Base-by-base conservation (phyloP, 92 coral and sea anemone genomes). In the Epizoanthus rinbou region DNA sequence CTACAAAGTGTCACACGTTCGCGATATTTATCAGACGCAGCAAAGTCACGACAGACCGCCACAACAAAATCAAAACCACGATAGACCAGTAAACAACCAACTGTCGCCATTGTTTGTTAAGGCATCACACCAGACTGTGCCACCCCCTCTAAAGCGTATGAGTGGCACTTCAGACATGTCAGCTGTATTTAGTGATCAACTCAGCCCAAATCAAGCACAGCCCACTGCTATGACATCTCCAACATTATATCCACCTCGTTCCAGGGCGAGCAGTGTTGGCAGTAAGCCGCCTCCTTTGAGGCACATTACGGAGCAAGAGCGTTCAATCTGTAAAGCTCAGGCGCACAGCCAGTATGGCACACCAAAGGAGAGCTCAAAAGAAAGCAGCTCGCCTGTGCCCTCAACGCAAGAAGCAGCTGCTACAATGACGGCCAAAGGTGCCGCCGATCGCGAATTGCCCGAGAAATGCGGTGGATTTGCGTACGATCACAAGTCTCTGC, bases 381-480 rank as follows among this genome's bases (percentile, higher is more conserved):
- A 76, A 58, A 39, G 5, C 31, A 39, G 22, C 6, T n/a, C 21
- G 15, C 56, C 81, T 31, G 69, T 9, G 14, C 50, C 73, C 14
- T 19, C 45, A 31, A 31, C 39, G 19, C n/a, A 8, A 3, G 73
- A 67, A 31, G 73, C 43, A 67, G 22, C 73, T 31, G 15, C 33
- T 21, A 69, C 23, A 43, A 17, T 63, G 17, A 43, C 70, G 15
- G 45, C 33, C 52, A 78, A 78, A 39, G 82, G 53, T 43, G 41
- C 43, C 1, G 59, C 4, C 18, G 82, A 78, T 10, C 82, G 66
- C 6, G 71, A 78, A 52, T 14, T 78, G 22, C 82, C 82, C 7
- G 82, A 62, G 18, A 78, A 78, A 39, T 93, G 90, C 57, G 97
- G 97, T 11, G 97, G 97, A 10, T 93, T 73, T 50, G 97, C 97